A percentile compares a stretch with the other conserved stretches of the same genome.
Conservation (phyloP, 2,888 invertebrate species). For the Dicyrtomina minuta region DNA sequence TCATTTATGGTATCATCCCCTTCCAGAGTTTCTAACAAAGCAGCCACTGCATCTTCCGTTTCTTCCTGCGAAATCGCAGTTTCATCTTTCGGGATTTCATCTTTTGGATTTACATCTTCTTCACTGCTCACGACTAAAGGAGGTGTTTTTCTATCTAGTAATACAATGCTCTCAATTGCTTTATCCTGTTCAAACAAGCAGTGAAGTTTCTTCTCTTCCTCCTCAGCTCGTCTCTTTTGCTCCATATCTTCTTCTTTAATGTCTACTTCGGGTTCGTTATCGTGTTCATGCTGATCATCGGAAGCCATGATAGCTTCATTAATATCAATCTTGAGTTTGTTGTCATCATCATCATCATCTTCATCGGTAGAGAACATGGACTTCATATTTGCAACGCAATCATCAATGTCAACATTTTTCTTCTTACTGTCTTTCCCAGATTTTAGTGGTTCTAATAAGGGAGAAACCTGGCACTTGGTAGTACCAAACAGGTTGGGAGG, state of each 20-base stretch:
- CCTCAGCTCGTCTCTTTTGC: conserved; percentile 48
- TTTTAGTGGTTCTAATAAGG: conserved; percentile 57
- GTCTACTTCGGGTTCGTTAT: conserved; percentile 38
- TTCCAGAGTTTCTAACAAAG: conserved; percentile 76
- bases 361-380: conserved; percentile 52
- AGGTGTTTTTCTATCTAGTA: conserved; percentile 49
- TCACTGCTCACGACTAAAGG: conserved; percentile 41
- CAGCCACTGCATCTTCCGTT: conserved; percentile 88
- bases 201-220: conserved; percentile 57
- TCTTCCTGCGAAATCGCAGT: conserved; percentile 88
- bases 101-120: conserved; percentile 46
- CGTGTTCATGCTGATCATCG: conserved; percentile 46
- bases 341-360: conserved; percentile 50
- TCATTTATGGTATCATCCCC: conserved; percentile 41
- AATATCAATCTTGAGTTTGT: conserved; percentile 50
- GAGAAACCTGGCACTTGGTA: background rate
- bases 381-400: conserved; percentile 34
- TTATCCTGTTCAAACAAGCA: conserved; percentile 54
- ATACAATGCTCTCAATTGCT: conserved; percentile 55
- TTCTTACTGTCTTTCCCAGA: background rate
- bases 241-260: conserved; percentile 36
- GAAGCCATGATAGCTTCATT: conserved; percentile 48
- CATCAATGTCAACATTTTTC: conserved; percentile 35
- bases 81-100: conserved; percentile 64
- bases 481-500: background rate